phyloP scores from a whole-genome alignment of 2,888 invertebrate genomes.

The Stratiomys singularior region DNA sequence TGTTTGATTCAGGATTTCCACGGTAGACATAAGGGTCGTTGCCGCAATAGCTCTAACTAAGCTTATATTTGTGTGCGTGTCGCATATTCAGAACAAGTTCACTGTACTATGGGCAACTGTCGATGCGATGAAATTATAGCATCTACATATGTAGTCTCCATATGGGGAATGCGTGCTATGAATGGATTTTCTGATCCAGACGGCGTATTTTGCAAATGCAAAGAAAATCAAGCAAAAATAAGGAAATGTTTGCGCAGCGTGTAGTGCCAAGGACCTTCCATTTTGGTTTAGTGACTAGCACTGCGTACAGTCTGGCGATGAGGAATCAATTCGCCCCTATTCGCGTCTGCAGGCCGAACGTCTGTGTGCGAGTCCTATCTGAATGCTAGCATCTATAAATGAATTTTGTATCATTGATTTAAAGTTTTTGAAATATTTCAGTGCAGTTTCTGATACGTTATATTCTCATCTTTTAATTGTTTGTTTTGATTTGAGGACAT shows the following conservation, averaged over 20 bases:
- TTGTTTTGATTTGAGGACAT: too few relatives aligned
- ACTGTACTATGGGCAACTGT: slow-evolving; percentile 15
- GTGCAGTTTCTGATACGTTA: too few relatives aligned
- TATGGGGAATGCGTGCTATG: slow-evolving; percentile 27
- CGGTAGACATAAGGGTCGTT: slow-evolving; percentile 15
- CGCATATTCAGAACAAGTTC: slow-evolving; percentile 32
- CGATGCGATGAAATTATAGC: slow-evolving; percentile 19
- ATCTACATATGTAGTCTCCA: too few relatives aligned
- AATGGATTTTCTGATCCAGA: slow-evolving; percentile 20
- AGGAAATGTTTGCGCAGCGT: slow-evolving; percentile 19
- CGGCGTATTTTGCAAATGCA: slow-evolving; percentile 5
- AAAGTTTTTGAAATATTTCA: too few relatives aligned
- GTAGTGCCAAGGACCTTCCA: not conserved
- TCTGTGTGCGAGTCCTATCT: too few relatives aligned
- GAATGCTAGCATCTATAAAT: too few relatives aligned
- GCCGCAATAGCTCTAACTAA: not conserved
- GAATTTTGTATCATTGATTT: too few relatives aligned
- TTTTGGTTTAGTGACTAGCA: not conserved
- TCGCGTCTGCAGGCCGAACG: not conserved
- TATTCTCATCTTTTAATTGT: too few relatives aligned
- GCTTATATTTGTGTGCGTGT: slow-evolving; percentile 4
- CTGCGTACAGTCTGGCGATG: not conserved
- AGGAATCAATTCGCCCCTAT: too few relatives aligned
- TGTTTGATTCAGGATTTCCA: not conserved
- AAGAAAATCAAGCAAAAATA: not conserved